These are phyloP conservation scores for Fragum sueziense DNA, from an alignment of 2,888 invertebrate species.

Conservation along the genomic window DNA sequence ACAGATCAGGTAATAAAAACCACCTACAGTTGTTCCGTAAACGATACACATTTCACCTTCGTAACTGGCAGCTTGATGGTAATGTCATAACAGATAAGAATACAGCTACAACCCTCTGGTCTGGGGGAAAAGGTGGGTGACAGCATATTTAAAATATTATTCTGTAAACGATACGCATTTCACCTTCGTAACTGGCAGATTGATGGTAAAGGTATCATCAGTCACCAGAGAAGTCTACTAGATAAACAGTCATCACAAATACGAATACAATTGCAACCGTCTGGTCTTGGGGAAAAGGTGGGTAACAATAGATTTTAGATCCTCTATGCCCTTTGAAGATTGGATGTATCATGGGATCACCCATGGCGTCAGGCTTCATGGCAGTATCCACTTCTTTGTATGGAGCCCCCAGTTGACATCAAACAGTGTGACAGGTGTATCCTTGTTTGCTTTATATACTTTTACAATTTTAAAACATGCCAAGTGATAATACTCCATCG, in stretches of 20 bases:
- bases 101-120: slow-evolving; percentile 94
- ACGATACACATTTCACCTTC: slow-evolving; percentile 82
- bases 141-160: too few species aligned
- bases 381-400: too few species aligned
- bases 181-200: slow-evolving; percentile 91
- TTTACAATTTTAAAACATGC: too few species aligned
- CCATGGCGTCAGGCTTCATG: too few species aligned
- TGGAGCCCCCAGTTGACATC: too few species aligned
- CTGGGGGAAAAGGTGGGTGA: slow-evolving; percentile 91
- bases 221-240: slow-evolving; percentile 88
- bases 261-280: slow-evolving; percentile 92
- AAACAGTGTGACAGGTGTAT: too few species aligned
- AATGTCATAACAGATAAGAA: slow-evolving; percentile 88
- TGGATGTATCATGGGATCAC: too few species aligned
- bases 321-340: too few species aligned
- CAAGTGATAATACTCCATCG: too few species aligned
- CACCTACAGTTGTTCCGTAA: slow-evolving; percentile 94
- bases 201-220: slow-evolving; percentile 90
- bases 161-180: slow-evolving; percentile 85
- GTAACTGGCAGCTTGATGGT: slow-evolving; percentile 94
- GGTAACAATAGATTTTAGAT: too few species aligned
- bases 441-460: too few species aligned
- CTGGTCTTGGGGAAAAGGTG: slow-evolving; percentile 91
- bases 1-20: too few species aligned
- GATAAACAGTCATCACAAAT: slow-evolving; percentile 86